Evolutionary conservation across 1,140 invertebrate species (phyloP).

Genomic region (Grapholita molesta): DNA sequence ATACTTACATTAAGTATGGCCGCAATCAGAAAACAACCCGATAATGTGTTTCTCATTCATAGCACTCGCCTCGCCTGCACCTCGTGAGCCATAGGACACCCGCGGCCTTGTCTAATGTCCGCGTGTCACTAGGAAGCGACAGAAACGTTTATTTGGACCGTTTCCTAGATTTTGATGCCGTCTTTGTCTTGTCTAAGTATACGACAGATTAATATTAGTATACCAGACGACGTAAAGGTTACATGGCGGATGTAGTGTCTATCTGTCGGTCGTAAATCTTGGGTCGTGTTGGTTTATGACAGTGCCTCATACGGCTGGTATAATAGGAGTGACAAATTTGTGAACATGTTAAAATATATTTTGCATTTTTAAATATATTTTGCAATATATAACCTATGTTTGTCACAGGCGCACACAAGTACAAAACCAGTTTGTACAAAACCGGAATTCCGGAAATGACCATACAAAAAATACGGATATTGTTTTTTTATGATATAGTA

Average conservation of each 20-base stretch:
- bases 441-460: too few relatives aligned
- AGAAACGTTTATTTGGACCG: conserved; percentile 12
- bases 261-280: neutral
- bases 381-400: too few relatives aligned
- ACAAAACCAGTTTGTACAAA: too few relatives aligned
- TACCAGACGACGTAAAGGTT: conserved; percentile 8
- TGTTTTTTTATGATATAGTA: too few relatives aligned
- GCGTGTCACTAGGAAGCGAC: conserved; percentile 11
- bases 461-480: too few relatives aligned
- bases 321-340: neutral
- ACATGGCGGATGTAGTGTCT: neutral
- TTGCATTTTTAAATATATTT: neutral
- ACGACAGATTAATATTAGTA: conserved; percentile 3
- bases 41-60: neutral
- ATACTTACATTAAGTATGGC: too few relatives aligned
- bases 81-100: neutral
- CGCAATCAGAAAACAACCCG: too few relatives aligned
- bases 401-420: too few relatives aligned
- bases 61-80: neutral
- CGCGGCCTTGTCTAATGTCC: neutral
- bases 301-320: neutral
- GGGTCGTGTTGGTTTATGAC: conserved; percentile 1
- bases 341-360: neutral
- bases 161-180: conserved; percentile 4
- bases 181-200: neutral